Conservation (phyloP, 2,113 vertebrate species). For the Oxyura jamaicensis region DNA sequence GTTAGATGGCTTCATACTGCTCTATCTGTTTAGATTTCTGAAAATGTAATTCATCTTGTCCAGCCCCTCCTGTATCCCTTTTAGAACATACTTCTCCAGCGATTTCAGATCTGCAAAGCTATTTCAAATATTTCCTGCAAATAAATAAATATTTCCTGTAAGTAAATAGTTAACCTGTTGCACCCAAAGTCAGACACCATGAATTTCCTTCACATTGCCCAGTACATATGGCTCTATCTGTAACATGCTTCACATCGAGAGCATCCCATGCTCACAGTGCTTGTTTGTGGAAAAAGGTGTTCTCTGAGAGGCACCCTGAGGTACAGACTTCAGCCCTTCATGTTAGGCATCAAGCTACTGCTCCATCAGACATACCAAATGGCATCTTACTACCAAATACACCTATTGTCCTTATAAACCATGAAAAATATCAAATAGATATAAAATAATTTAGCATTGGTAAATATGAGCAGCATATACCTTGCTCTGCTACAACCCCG, state of each 20-base stretch:
- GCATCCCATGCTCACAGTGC: not conserved
- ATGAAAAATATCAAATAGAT: not conserved
- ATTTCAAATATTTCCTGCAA: not conserved
- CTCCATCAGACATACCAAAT: not conserved
- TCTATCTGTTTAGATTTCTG: not conserved
- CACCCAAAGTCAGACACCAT: not conserved
- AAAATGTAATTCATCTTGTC: not conserved
- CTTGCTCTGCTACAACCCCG: not conserved
- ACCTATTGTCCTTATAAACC: not conserved
- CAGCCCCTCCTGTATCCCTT: not conserved
- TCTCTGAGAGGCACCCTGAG: not conserved
- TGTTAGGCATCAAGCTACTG: not conserved
- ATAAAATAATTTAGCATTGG: not conserved
- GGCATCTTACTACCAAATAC: not conserved
- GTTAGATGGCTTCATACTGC: not conserved
- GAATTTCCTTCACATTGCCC: not conserved
- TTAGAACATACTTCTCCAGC: not conserved
- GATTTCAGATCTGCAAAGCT: not conserved
- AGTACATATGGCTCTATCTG: too few relatives aligned
- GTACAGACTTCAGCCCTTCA: not conserved
- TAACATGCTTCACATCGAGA: not conserved
- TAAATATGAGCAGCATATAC: not conserved
- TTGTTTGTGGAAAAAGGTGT: not conserved
- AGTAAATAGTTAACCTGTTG: not conserved
- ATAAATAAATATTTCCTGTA: not conserved